Percentiles rank a stretch among this genome's conserved stretches.
These are phyloP conservation scores for Apistogramma diplotaenia DNA, from an alignment of 2,113 vertebrate genomes.

Conservation along the genomic window DNA sequence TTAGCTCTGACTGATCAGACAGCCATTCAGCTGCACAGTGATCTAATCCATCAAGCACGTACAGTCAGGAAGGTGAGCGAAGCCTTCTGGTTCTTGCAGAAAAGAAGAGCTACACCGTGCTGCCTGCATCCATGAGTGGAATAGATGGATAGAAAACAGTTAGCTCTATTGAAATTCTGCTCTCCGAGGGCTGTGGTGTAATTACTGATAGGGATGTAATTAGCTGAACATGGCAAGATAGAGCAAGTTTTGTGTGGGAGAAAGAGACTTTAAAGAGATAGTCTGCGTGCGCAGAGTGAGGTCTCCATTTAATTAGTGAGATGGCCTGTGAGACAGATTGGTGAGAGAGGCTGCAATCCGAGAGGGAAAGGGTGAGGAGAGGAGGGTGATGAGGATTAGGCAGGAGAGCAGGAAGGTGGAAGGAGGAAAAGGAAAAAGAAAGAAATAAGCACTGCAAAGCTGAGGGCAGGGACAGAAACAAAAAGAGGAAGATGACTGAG, in stretches of 20 bases:
- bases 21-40: neutral
- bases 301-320: conserved; percentile 71
- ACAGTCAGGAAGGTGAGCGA: neutral
- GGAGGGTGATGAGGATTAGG: conserved; percentile 40
- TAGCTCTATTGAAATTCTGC: conserved; percentile 39
- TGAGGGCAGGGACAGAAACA: neutral
- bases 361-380: conserved; percentile 3
- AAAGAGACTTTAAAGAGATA: conserved; percentile 47
- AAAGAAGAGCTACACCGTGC: neutral
- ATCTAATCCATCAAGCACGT: neutral
- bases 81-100: neutral
- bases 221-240: conserved; percentile 65
- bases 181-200: conserved; percentile 57
- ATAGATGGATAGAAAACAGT: conserved; percentile 25
- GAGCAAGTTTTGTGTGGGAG: conserved; percentile 43
- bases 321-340: conserved; percentile 38
- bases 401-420: neutral
- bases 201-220: conserved; percentile 75
- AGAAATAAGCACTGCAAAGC: conserved; percentile 43
- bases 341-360: conserved; percentile 32
- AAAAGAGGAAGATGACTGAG: neutral
- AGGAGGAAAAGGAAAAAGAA: neutral
- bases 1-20: neutral
- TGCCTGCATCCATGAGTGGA: conserved; percentile 14
- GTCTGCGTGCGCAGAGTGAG: conserved; percentile 20